These are phyloP conservation scores for Sminthurides aquaticus DNA, from an alignment of 2,888 invertebrate genomes.

Conservation along the genomic window DNA sequence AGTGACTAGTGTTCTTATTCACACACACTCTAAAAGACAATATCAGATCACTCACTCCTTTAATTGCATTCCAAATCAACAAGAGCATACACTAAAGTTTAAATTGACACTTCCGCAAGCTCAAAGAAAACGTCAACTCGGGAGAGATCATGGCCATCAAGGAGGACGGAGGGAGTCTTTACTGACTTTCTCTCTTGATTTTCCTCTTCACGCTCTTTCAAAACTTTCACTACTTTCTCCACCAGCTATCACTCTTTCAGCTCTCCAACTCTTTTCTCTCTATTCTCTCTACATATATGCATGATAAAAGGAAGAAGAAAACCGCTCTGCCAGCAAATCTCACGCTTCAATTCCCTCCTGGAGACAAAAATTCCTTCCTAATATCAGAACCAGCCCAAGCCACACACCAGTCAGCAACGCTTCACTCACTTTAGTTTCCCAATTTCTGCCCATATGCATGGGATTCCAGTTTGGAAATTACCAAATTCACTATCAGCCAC, in stretches of 20 bases:
- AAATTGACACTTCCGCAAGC: background rate
- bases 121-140: background rate
- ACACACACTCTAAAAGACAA: background rate
- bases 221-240: background rate
- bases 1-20: background rate
- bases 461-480: background rate
- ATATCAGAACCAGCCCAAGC: slow-evolving; percentile 2
- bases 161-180: background rate
- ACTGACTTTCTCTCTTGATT: background rate
- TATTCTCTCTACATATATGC: too few relatives aligned
- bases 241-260: background rate
- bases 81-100: background rate
- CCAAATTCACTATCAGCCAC: background rate
- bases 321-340: background rate
- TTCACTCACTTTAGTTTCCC: background rate
- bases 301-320: background rate
- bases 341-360: background rate
- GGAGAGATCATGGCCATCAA: too few relatives aligned
- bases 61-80: background rate
- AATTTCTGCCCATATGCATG: background rate
- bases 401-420: background rate
- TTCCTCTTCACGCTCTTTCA: background rate
- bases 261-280: background rate
- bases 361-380: background rate
- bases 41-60: background rate